Base-by-base conservation (phyloP, 2,797 vertebrate species). In the Perodicticus potto region DNA sequence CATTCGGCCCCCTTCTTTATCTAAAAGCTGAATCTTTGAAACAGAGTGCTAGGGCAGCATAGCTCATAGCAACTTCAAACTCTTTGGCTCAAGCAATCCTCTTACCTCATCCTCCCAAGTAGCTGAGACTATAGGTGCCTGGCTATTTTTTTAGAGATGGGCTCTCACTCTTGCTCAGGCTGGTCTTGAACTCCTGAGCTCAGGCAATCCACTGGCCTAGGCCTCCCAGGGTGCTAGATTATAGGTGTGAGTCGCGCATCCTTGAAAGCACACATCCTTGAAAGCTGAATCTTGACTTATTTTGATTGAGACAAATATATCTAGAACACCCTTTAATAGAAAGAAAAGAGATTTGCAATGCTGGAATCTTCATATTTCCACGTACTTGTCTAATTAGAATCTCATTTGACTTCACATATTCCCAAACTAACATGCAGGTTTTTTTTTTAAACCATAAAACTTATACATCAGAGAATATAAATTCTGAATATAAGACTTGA, bases 351-450 rank as follows among this genome's bases (percentile, higher is more conserved):
- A 69, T 59, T 78, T 91, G 53, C 7, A 93, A 11, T 74, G 80
- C 45, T 17, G 67, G 43, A 32, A 23, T 61, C 34, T 93, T 91
- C 74, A 22, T 88, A 53, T 93, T 89, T 92, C 59, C 3, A 7
- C 10, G 23, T 27, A 76, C 65, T 74, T 96, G 43, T 67, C 65
- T 93, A 67, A 91, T 87, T 91, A 88, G 40, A 90, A 63, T 88
- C 57, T 80, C 34, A 73, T 72, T 63, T 93, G 77, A 77, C 13
- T 91, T 63, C 0, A 3, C 2, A 2, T 83, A n/a, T 77, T 87
- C 23, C n/a, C 63, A 86, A 81, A 89, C 40, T 77, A 85, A 74
- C 27, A 34, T 70, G 49, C 0, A 67, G 5, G 74, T n/a, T n/a
- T n/a, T 69, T 8, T 69, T 84, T 53, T 90, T 53, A 22, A 63